Base-by-base conservation (phyloP, 2,888 invertebrate genomes). In the Nyleta sp. region DNA sequence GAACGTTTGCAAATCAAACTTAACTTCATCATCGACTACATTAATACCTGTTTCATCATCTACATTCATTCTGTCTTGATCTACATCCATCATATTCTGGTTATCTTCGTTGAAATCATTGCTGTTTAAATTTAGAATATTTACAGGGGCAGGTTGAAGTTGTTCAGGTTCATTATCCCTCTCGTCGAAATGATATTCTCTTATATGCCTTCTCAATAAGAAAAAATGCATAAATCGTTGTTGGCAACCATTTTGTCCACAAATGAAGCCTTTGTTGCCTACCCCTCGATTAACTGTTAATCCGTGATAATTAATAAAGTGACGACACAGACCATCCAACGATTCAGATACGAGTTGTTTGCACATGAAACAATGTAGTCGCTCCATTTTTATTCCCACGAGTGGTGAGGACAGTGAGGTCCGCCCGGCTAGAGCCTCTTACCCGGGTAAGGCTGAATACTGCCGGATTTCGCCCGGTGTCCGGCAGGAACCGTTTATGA, bases 11-110 rank as follows among this genome's bases (percentile, higher is more conserved):
- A 53, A 24, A 55, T 73, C 20, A 22, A 65, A 57, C 13, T 31
- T 13, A 33, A 10, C 17, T 7, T 55, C 31, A 17, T 10, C 2
- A 33, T 35, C 20, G 4, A n/a, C n/a, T 64, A 81, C 80, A 22
- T 83, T 80, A 18, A 79, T 33, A 7, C 60, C 68, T 17, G 79
- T 28, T 28, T n/a, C n/a, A n/a, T n/a, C n/a, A n/a, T n/a, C n/a
- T n/a, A n/a, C n/a, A n/a, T n/a, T n/a, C n/a, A 28, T 28, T 28
- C 28, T 7, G 4, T 5, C 5, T 28, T 28, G 4, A 28, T 28
- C 5, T 7, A 28, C 28, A 28, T 7, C 28, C 24, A 13, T 48
- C 38, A 50, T 38, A n/a, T n/a, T n/a, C n/a, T n/a, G n/a, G n/a
- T n/a, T n/a, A n/a, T n/a, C n/a, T n/a, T n/a, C n/a, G n/a, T n/a